Evolutionary conservation across 2,113 vertebrate species (phyloP).

Genomic region (Fulica atra): DNA sequence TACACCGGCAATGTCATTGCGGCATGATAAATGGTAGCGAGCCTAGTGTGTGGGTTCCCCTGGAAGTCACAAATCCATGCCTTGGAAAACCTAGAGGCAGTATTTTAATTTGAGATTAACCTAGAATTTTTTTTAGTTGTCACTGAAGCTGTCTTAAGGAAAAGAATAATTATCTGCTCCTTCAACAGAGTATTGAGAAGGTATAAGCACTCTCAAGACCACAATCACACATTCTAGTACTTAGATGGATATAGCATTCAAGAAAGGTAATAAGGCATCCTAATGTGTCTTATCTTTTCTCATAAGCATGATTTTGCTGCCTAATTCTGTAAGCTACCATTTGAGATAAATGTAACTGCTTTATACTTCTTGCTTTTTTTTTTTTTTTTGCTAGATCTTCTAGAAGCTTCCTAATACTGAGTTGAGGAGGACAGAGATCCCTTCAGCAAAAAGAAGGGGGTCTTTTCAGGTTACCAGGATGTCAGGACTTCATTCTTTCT

Average conservation of each 20-base stretch:
- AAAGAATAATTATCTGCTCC: conserved; percentile 15
- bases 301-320: neutral
- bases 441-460: neutral
- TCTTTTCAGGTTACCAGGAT: neutral
- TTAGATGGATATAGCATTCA: conserved; percentile 19
- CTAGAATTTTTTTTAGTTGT: neutral
- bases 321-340: conserved; percentile 31
- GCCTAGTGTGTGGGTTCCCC: neutral
- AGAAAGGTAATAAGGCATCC: neutral
- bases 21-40: neutral
- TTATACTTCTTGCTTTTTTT: neutral
- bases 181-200: neutral
- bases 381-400: conserved; percentile 12
- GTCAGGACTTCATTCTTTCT: neutral
- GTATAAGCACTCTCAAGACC: conserved; percentile 34
- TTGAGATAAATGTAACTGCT: conserved; percentile 18
- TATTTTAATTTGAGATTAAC: conserved; percentile 43
- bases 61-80: neutral
- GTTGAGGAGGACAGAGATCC: neutral
- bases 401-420: neutral
- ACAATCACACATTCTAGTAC: conserved; percentile 9
- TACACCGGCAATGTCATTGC: neutral
- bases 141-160: conserved; percentile 1
- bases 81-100: neutral
- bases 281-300: conserved; percentile 46